Evolutionary conservation across 2,888 invertebrate species (phyloP).

Genomic region (Tuberolachnus salignus): DNA sequence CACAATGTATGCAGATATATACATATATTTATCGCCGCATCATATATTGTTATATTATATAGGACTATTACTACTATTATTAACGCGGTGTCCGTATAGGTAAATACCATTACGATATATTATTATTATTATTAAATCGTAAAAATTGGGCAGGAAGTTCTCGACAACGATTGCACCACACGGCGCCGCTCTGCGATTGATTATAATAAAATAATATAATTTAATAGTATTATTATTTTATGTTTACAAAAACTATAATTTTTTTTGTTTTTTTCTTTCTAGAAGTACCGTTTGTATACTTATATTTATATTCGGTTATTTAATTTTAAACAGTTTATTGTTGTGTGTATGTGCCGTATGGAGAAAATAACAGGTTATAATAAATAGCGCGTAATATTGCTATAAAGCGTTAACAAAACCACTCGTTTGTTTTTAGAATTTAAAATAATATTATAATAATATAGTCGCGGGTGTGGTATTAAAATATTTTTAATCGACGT

Average conservation of each 20-base stretch:
- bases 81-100: conserved; percentile 31
- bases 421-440: conserved; percentile 13
- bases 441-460: background rate
- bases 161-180: background rate
- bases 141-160: conserved; percentile 36
- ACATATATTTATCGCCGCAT: conserved; percentile 37
- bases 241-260: conserved; percentile 32
- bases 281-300: conserved; percentile 39
- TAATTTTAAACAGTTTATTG: conserved; percentile 30
- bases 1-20: conserved; percentile 19
- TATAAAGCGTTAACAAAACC: conserved; percentile 2
- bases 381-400: background rate
- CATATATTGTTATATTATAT: conserved; percentile 14
- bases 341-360: background rate
- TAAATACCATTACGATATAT: conserved; percentile 1
- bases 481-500: background rate
- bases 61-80: conserved; percentile 26
- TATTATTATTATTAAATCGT: conserved; percentile 14
- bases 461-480: background rate
- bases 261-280: conserved; percentile 14
- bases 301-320: conserved; percentile 45
- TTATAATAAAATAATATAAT: conserved; percentile 27
- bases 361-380: conserved; percentile 8
- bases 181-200: no score
- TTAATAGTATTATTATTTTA: conserved; percentile 36